These are phyloP conservation scores for Abramis brama DNA, from an alignment of 2,113 vertebrate species.

Conservation along the genomic window DNA sequence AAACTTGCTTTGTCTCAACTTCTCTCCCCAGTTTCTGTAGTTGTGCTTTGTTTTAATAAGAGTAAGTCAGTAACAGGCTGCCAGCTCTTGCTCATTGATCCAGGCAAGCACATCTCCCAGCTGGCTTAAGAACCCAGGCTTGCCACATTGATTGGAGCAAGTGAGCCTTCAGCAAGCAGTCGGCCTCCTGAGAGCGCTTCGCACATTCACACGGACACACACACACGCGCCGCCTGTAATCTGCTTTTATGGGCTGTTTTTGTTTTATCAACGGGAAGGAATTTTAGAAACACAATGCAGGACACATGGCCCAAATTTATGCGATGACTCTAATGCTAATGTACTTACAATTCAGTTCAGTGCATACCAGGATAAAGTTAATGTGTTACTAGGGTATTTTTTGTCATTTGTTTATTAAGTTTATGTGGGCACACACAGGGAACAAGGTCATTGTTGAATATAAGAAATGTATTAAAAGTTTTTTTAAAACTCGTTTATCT, in stretches of 20 bases:
- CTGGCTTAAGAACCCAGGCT: conserved; percentile 40
- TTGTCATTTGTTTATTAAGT: neutral
- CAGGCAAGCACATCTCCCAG: conserved; percentile 44
- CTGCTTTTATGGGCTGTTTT: conserved; percentile 12
- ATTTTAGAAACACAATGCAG: neutral
- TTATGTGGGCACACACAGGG: neutral
- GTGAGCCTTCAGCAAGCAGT: conserved; percentile 18
- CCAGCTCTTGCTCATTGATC: conserved; percentile 52
- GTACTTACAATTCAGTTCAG: conserved; percentile 12
- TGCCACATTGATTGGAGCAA: conserved; percentile 46
- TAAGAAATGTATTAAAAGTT: neutral
- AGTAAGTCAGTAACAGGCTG: conserved; percentile 43
- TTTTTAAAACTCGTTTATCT: neutral
- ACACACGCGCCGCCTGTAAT: neutral
- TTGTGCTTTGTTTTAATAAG: conserved; percentile 49
- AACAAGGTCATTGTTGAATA: neutral
- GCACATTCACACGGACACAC: conserved; percentile 14
- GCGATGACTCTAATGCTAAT: neutral
- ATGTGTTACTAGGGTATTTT: neutral
- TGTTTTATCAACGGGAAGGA: neutral
- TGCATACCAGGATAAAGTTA: neutral
- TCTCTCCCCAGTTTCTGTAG: conserved; percentile 29
- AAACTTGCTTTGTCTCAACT: conserved; percentile 16
- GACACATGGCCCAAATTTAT: neutral
- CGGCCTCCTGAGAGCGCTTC: neutral